Conservation (phyloP, 2,113 vertebrate species). For the Taurulus bubalis region DNA sequence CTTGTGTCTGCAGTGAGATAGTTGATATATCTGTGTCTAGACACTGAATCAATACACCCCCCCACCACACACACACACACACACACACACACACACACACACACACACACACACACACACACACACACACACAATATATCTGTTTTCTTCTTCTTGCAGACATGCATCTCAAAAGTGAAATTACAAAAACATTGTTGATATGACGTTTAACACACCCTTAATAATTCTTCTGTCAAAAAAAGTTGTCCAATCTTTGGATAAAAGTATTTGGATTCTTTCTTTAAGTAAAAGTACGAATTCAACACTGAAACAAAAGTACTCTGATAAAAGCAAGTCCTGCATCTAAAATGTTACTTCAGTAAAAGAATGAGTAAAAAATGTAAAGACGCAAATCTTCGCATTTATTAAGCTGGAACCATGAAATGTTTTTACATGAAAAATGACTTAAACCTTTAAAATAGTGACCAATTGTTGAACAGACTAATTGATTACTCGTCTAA, state of each 20-base stretch:
- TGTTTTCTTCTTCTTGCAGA: not conserved
- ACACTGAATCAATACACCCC: constrained; percentile 87
- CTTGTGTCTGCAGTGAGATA: constrained; percentile 88
- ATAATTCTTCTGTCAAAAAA: not conserved
- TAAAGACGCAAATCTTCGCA: too few relatives aligned
- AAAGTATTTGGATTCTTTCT: not conserved
- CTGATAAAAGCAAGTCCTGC: not conserved
- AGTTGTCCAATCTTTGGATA: not conserved
- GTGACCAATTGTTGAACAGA: too few relatives aligned
- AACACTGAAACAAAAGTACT: not conserved
- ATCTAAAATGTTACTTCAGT: not conserved
- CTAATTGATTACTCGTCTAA: not conserved
- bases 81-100: constrained; percentile 25
- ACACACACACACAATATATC: not conserved
- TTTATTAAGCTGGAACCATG: too few relatives aligned
- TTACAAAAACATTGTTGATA: not conserved
- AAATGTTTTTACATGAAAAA: too few relatives aligned
- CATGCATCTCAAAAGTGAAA: not conserved
- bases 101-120: too few relatives aligned
- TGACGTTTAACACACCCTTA: not conserved
- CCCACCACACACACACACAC: constrained; percentile 39
- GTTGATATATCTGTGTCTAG: constrained; percentile 94
- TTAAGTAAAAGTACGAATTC: not conserved
- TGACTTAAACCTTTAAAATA: too few relatives aligned
- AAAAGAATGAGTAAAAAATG: not conserved